phyloP scores from a whole-genome alignment of 2,797 vertebrate species.

The Gambusia yucatana region DNA sequence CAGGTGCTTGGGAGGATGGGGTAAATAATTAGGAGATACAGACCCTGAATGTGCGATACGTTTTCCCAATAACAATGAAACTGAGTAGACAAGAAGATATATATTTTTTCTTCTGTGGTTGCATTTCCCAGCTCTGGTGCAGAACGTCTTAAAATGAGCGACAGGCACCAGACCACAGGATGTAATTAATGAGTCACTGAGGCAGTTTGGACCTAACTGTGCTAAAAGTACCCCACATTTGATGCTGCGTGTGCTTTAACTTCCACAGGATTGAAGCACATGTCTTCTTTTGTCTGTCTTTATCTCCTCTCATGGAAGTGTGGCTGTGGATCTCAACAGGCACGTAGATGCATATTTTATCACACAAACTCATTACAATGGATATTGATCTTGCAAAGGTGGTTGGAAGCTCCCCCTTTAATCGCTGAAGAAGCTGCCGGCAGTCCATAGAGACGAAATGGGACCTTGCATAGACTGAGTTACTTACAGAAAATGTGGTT shows the following conservation, averaged over 20 bases:
- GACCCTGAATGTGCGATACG: neutral
- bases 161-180: neutral
- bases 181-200: slow-evolving; percentile 49
- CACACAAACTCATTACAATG: slow-evolving; percentile 8
- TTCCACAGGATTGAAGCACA: slow-evolving; percentile 13
- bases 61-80: slow-evolving; percentile 16
- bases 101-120: neutral
- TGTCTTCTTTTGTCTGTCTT: slow-evolving; percentile 6
- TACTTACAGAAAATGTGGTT: slow-evolving; percentile 31
- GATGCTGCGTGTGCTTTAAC: slow-evolving; percentile 19
- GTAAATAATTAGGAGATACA: slow-evolving; percentile 35
- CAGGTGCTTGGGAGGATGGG: slow-evolving; percentile 28
- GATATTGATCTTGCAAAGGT: slow-evolving; percentile 4
- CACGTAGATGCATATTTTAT: slow-evolving; percentile 14
- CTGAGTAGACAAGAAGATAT: slow-evolving; percentile 4
- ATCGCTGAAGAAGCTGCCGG: slow-evolving; percentile 48
- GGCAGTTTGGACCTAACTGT: slow-evolving; percentile 29
- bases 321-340: neutral
- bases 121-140: neutral
- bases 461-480: slow-evolving; percentile 48
- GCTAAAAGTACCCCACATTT: slow-evolving; percentile 33
- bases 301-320: neutral
- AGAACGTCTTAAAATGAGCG: slow-evolving; percentile 15
- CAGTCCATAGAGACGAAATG: slow-evolving; percentile 36
- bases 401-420: slow-evolving; percentile 31